Evolutionary conservation across 2,113 vertebrate species (phyloP), one percentile per base, ranked within the genome.

Genomic region (Barnardius zonarius): DNA sequence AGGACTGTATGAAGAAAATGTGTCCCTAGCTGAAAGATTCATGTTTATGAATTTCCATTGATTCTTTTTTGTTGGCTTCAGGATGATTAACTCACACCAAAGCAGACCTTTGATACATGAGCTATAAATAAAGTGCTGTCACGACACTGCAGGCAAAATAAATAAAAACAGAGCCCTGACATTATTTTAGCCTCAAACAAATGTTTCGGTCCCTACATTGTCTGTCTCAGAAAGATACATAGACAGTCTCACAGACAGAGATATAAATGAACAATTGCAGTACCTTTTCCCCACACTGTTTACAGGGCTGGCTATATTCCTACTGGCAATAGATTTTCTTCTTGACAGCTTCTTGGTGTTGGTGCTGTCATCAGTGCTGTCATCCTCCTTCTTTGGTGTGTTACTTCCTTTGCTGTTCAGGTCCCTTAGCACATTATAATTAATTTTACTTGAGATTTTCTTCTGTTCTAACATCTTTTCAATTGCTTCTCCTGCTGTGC

Each of bases 391-490:
- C 86, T 75, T 97, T 1, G 98, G 98, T 88, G 98, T 97, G 93
- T 96, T 89, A 24, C 95, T 93, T 18, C 98, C 98, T 77, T 98
- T 98, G 96, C 98, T 93, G 97, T 99, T 98, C 57, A 99, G 98
- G 97, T 98, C 99, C 59, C 98, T 98, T 81, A 99, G 98, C 64
- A 99, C 99, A 46, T 99, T 99, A 83, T 99, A 99, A 98, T 99
- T 99, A 97, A 99, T 99, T 98, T 99, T 99, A 97, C 98, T 98
- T 22, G 99, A 99, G 95, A 99, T 99, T 92, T 97, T 98, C 97
- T 99, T 99, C 98, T 99, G 99, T 94, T 99, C 99, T 97, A 99
- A 96, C 99, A 99, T 99, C 98, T 99, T 99, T 97, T 98, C 99
- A 52, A 99, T 99, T 96, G 99, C 99, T 95, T 99, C 99, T 61